Evolutionary conservation across 2,797 vertebrate species (phyloP).

Genomic region (Anabacerthia variegaticeps): DNA sequence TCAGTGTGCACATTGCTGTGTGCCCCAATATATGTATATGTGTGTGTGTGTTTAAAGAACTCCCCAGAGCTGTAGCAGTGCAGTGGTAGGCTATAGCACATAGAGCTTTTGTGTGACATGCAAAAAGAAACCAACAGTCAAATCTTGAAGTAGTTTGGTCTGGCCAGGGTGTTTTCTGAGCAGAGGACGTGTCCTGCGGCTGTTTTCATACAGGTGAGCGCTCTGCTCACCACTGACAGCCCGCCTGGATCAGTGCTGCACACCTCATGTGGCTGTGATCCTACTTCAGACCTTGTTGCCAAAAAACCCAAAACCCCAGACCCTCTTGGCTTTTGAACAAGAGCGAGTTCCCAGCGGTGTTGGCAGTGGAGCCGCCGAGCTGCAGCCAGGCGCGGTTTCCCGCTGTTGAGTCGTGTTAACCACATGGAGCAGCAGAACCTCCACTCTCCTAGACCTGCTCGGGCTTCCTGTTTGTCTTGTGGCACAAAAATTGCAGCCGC

Average conservation of each 20-base stretch:
- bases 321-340: not conserved
- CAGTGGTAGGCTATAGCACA: not conserved
- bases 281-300: not conserved
- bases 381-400: not conserved
- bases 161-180: not conserved
- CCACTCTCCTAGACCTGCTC: not conserved
- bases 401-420: not conserved
- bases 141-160: not conserved
- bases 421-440: conserved; percentile 3
- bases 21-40: accelerated
- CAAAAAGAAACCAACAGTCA: not conserved
- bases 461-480: conserved; percentile 51
- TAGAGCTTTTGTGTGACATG: not conserved
- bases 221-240: not conserved
- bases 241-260: accelerated
- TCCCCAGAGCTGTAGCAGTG: not conserved
- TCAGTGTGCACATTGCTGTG: accelerated
- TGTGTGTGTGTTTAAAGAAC: not conserved
- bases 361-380: not conserved
- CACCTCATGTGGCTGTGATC: accelerated
- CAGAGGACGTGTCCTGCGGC: not conserved
- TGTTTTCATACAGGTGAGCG: not conserved
- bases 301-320: not conserved
- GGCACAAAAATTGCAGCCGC: not conserved
- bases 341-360: not conserved